Evolutionary conservation across 1,140 invertebrate species (phyloP).

Genomic region (Pentalonia nigronervosa): DNA sequence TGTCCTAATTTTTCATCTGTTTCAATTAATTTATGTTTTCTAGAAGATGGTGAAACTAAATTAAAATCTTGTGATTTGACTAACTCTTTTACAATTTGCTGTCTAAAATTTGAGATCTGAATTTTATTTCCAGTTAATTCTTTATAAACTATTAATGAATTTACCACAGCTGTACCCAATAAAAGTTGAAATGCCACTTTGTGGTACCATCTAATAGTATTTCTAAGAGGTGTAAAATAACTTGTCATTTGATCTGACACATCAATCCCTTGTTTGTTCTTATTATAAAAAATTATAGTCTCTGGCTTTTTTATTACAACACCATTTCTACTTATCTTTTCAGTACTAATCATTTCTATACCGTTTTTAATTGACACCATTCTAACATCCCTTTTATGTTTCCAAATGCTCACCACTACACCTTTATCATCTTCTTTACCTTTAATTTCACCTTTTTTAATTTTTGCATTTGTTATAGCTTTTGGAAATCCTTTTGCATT

Average conservation of each 20-base stretch:
- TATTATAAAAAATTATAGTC: slow-evolving; percentile 7
- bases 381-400: slow-evolving; percentile 64
- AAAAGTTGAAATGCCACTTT: slow-evolving; percentile 10
- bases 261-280: slow-evolving; percentile 63
- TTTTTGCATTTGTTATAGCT: slow-evolving; percentile 63
- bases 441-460: slow-evolving; percentile 63
- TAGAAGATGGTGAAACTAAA: neutral
- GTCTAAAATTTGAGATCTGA: slow-evolving; percentile 22
- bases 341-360: neutral
- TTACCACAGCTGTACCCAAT: neutral
- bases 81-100: neutral
- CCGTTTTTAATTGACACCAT: slow-evolving; percentile 64
- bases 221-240: slow-evolving; percentile 64
- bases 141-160: slow-evolving; percentile 25
- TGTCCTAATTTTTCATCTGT: slow-evolving; percentile 22
- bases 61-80: slow-evolving; percentile 19
- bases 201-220: slow-evolving; percentile 62
- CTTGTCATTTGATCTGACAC: slow-evolving; percentile 65
- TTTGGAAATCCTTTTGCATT: slow-evolving; percentile 62
- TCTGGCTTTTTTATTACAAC: slow-evolving; percentile 60
- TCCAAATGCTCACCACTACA: slow-evolving; percentile 63
- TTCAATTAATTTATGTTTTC: slow-evolving; percentile 16
- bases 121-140: neutral
- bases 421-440: slow-evolving; percentile 62
- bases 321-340: slow-evolving; percentile 22